Percentiles rank a stretch among this genome's conserved stretches.
phyloP scores from a whole-genome alignment of 1,140 invertebrate species.

The Brachionus calyciflorus region DNA sequence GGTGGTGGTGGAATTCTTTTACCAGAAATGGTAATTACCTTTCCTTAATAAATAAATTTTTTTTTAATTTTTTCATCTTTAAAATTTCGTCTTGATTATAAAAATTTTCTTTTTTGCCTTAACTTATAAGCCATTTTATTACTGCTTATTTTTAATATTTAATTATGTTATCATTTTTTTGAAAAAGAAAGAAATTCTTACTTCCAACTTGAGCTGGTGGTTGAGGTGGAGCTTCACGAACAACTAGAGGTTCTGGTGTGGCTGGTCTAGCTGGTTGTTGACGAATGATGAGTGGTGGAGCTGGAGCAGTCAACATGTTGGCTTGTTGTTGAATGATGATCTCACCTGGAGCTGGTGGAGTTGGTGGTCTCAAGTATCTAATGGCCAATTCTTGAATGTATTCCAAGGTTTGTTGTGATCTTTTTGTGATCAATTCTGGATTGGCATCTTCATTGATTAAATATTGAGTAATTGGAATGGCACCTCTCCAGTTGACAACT shows the following conservation, averaged over 20 bases:
- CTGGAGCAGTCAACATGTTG: conserved; percentile 12
- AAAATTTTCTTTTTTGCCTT: too few relatives aligned
- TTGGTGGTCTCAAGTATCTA: conserved; percentile 47
- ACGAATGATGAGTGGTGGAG: conserved; percentile 47
- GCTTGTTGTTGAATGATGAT: conserved; percentile 35
- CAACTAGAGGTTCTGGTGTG: conserved; percentile 44
- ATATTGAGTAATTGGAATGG: conserved; percentile 43
- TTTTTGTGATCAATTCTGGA: conserved; percentile 39
- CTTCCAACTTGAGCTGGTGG: conserved; percentile 44
- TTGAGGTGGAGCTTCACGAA: conserved; percentile 47
- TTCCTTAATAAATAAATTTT: not conserved
- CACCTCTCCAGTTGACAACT: conserved; percentile 45
- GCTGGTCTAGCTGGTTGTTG: conserved; percentile 44
- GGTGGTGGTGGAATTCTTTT: conserved; percentile 45
- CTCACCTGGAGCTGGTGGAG: conserved; percentile 47
- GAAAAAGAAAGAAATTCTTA: not conserved
- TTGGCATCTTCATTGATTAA: conserved; percentile 45
- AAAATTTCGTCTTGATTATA: too few relatives aligned
- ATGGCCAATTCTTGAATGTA: conserved; percentile 45
- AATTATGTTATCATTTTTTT: not conserved
- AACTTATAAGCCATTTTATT: too few relatives aligned
- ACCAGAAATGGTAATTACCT: conserved; percentile 36
- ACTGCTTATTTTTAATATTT: not conserved
- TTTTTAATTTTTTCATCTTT: too few relatives aligned
- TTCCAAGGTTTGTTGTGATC: not conserved